Percentiles rank a stretch among this genome's conserved stretches.
phyloP scores from a whole-genome alignment of 2,888 invertebrate species.

The Acleris laterana region DNA sequence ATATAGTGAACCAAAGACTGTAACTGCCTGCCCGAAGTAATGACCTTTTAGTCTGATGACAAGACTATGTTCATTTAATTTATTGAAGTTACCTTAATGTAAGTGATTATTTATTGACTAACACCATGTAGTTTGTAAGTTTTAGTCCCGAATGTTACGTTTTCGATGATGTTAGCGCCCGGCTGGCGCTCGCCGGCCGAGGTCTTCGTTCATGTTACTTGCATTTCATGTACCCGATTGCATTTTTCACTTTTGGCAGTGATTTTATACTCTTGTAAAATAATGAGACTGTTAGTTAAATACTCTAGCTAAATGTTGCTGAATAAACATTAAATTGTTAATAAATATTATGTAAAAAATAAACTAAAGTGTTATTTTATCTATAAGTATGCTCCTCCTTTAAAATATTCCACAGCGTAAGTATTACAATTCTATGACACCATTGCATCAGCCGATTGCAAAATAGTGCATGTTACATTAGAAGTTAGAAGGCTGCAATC shows the following conservation, averaged over 20 bases:
- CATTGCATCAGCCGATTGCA: conserved; percentile 61
- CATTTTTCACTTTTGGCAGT: conserved; percentile 72
- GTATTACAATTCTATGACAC: conserved; percentile 36
- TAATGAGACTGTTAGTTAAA: conserved; percentile 82
- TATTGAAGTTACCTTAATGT: conserved; percentile 81
- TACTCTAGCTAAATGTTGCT: conserved; percentile 78
- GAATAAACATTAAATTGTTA: conserved; percentile 63
- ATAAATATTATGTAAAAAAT: conserved; percentile 66
- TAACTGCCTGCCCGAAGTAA: conserved; percentile 60
- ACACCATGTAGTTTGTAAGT: conserved; percentile 55
- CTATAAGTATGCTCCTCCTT: conserved; percentile 29
- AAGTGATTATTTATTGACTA: conserved; percentile 81
- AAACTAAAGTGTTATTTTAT: conserved; percentile 40
- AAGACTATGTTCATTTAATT: conserved; percentile 68
- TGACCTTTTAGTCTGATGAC: conserved; percentile 56
- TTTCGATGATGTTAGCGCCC: conserved; percentile 5
- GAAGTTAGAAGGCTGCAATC: conserved; percentile 21
- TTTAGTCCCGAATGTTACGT: conserved; percentile 26
- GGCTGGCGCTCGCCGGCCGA: not conserved
- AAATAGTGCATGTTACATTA: conserved; percentile 35
- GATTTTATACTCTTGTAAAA: conserved; percentile 80
- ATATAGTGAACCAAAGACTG: conserved; percentile 81
- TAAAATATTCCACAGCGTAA: not conserved
- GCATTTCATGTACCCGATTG: conserved; percentile 73
- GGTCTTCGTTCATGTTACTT: conserved; percentile 46